These are phyloP conservation scores for Julus scandinavius DNA, from an alignment of 2,888 invertebrate genomes.

Conservation along the genomic window DNA sequence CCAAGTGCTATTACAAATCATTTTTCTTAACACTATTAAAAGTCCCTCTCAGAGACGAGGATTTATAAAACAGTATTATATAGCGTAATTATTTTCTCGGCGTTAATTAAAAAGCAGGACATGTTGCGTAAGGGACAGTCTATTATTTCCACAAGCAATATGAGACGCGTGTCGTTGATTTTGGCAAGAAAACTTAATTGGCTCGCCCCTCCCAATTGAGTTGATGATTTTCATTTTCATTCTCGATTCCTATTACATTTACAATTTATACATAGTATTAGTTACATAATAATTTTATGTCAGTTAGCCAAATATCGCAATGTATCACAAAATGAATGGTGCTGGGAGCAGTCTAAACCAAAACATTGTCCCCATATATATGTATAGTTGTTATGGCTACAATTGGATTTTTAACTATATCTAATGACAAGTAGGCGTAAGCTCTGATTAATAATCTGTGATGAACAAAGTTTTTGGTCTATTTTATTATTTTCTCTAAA, in stretches of 20 bases:
- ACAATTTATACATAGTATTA: too few relatives aligned
- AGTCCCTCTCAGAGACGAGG: constrained; percentile 33
- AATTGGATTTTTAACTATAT: too few relatives aligned
- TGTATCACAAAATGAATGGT: too few relatives aligned
- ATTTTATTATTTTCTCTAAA: too few relatives aligned
- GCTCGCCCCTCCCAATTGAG: constrained; percentile 20
- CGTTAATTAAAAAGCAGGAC: constrained; percentile 33
- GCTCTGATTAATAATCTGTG: too few relatives aligned
- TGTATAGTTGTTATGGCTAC: too few relatives aligned
- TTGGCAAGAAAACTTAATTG: constrained; percentile 21
- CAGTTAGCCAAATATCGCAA: too few relatives aligned
- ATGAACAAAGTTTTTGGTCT: too few relatives aligned
- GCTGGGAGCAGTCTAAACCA: too few relatives aligned
- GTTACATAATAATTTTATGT: too few relatives aligned
- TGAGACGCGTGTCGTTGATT: background rate
- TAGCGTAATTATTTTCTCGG: constrained; percentile 21
- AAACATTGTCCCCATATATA: too few relatives aligned
- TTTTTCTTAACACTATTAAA: constrained; percentile 20
- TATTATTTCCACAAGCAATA: constrained; percentile 27
- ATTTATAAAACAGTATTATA: constrained; percentile 33
- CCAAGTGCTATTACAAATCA: constrained; percentile 33
- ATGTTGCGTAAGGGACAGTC: constrained; percentile 27
- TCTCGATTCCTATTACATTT: background rate
- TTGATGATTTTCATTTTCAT: background rate
- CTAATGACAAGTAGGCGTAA: too few relatives aligned